Evolutionary conservation across 2,888 invertebrate species (phyloP).

Genomic region (Branchipolynoe longqiensis): DNA sequence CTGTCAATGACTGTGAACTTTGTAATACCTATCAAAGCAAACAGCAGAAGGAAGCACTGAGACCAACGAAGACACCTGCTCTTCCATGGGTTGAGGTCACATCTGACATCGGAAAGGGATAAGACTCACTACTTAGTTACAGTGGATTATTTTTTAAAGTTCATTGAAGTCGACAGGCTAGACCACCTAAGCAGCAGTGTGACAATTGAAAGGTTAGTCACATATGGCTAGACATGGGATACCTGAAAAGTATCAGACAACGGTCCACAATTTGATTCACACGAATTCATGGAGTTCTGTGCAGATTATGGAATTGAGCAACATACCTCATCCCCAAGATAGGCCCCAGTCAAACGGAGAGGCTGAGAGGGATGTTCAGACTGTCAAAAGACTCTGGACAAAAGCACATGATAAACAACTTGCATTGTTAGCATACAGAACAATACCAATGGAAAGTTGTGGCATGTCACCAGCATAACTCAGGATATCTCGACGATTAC

Average conservation of each 20-base stretch:
- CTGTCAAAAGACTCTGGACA: conserved; percentile 55
- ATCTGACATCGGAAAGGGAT: too few species aligned
- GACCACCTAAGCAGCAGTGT: background rate
- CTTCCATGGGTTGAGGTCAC: background rate
- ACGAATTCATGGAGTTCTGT: conserved; percentile 63
- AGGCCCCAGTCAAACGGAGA: conserved; percentile 68
- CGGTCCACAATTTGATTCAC: conserved; percentile 63
- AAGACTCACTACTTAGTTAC: too few species aligned
- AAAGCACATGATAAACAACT: background rate
- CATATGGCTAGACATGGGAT: conserved; percentile 63
- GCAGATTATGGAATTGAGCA: conserved; percentile 66
- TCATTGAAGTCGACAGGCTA: background rate
- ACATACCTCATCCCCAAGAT: conserved; percentile 64
- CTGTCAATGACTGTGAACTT: background rate
- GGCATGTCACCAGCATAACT: conserved; percentile 66
- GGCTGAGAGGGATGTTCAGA: conserved; percentile 68
- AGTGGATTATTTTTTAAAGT: background rate
- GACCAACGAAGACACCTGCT: background rate
- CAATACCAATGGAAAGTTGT: conserved; percentile 65
- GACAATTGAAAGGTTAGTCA: background rate
- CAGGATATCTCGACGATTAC: conserved; percentile 66
- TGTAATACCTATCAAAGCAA: background rate
- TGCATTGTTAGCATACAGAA: background rate
- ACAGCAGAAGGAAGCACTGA: background rate
- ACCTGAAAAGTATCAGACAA: conserved; percentile 64